These are phyloP conservation scores for Pampus argenteus DNA, from an alignment of 2,797 vertebrate species.

Conservation along the genomic window DNA sequence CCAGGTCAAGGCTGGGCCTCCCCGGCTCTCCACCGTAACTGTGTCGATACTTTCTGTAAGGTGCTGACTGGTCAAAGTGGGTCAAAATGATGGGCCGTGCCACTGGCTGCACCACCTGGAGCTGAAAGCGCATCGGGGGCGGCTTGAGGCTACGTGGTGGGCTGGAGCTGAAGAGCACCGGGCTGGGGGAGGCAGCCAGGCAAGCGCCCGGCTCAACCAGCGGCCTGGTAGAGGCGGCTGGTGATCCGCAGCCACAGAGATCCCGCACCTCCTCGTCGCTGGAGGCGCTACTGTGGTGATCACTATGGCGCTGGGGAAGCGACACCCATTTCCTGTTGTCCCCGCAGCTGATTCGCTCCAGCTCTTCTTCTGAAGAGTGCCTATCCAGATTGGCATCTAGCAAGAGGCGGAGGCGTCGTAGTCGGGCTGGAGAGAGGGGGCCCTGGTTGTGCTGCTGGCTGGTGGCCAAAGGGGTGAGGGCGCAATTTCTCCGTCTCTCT, in stretches of 20 bases:
- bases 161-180: slow-evolving; percentile 92
- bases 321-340: slow-evolving; percentile 90
- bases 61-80: slow-evolving; percentile 90
- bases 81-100: slow-evolving; percentile 87
- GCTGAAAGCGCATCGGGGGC: slow-evolving; percentile 78
- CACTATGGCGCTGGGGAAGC: slow-evolving; percentile 80
- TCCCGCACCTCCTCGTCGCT: slow-evolving; percentile 94
- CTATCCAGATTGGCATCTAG: slow-evolving; percentile 90
- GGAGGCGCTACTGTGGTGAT: slow-evolving; percentile 88
- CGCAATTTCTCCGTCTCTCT: slow-evolving; percentile 91
- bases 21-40: slow-evolving; percentile 84
- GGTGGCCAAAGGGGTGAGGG: slow-evolving; percentile 90
- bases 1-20: slow-evolving; percentile 92
- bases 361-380: slow-evolving; percentile 93
- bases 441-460: slow-evolving; percentile 93
- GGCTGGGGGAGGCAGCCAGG: slow-evolving; percentile 84
- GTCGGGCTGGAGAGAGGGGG: slow-evolving; percentile 83
- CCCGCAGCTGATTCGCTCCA: slow-evolving; percentile 90
- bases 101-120: slow-evolving; percentile 83
- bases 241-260: slow-evolving; percentile 83
- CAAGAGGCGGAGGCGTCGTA: slow-evolving; percentile 87
- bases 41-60: slow-evolving; percentile 90
- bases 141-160: slow-evolving; percentile 91
- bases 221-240: slow-evolving; percentile 55
- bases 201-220: slow-evolving; percentile 75